These are phyloP conservation scores for Motacilla tschutschensis DNA, from an alignment of 2,113 vertebrate genomes.

Conservation along the genomic window DNA sequence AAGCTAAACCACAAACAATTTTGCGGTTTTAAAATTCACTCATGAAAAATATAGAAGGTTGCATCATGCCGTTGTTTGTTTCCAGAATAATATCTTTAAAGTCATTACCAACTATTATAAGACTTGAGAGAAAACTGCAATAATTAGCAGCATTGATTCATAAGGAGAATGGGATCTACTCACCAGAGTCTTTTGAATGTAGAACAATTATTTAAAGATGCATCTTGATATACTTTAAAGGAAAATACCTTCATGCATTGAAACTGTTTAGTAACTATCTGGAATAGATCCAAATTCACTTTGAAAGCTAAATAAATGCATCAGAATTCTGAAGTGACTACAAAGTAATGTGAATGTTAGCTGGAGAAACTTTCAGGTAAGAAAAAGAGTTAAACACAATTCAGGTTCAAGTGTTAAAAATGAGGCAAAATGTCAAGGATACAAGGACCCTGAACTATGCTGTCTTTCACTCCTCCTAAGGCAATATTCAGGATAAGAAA, in stretches of 20 bases:
- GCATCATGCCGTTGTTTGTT: not conserved
- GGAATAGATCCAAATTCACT: conserved; percentile 19
- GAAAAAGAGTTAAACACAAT: not conserved
- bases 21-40: not conserved
- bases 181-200: not conserved
- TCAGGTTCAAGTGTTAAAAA: conserved; percentile 4
- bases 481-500: not conserved
- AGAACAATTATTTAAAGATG: not conserved
- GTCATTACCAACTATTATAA: not conserved
- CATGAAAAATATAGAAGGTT: not conserved
- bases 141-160: not conserved
- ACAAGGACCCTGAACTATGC: not conserved
- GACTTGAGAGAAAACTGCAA: not conserved
- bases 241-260: not conserved
- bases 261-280: not conserved
- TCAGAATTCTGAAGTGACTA: not conserved
- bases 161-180: not conserved
- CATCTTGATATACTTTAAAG: not conserved
- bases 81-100: not conserved
- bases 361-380: not conserved
- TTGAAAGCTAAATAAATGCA: conserved; percentile 21
- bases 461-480: not conserved
- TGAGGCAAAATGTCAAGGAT: not conserved
- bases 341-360: not conserved
- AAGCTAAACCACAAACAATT: not conserved